Conservation (phyloP, 92 coral and sea anemone species). For the Heliopora coerulea region DNA sequence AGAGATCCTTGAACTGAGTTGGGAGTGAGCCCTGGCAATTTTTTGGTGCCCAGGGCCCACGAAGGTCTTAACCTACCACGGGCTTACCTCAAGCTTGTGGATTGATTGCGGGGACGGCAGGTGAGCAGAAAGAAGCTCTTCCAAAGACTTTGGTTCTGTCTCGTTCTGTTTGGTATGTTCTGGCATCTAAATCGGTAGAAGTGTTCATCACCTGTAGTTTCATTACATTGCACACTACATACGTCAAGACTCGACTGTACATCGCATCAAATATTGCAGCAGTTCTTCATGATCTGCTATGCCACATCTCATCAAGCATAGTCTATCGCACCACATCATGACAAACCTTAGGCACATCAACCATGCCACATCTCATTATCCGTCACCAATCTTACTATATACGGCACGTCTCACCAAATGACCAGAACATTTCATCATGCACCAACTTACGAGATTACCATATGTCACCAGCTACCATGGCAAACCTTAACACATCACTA, state of each 20-base stretch:
- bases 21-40: no score
- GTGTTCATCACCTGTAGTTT: not conserved
- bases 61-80: no score
- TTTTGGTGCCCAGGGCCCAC: no score
- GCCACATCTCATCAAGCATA: no score
- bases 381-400: no score
- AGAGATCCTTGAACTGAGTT: no score
- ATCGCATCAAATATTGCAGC: not conserved
- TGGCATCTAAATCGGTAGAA: not conserved
- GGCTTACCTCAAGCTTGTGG: conserved; percentile 73
- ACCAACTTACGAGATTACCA: not conserved
- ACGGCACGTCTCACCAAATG: no score
- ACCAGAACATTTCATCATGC: not conserved
- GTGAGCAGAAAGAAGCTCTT: conserved; percentile 72
- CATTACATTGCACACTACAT: no score
- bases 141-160: conserved; percentile 61
- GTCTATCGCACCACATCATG: no score
- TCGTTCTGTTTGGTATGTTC: conserved; percentile 36
- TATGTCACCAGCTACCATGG: no score
- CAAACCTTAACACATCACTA: no score
- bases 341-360: not conserved
- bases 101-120: conserved; percentile 56
- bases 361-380: not conserved
- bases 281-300: not conserved
- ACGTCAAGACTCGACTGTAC: no score